Percentiles rank a stretch among this genome's conserved stretches.
Conservation (phyloP, 2,888 invertebrate species). For the Mesochorus sp. region DNA sequence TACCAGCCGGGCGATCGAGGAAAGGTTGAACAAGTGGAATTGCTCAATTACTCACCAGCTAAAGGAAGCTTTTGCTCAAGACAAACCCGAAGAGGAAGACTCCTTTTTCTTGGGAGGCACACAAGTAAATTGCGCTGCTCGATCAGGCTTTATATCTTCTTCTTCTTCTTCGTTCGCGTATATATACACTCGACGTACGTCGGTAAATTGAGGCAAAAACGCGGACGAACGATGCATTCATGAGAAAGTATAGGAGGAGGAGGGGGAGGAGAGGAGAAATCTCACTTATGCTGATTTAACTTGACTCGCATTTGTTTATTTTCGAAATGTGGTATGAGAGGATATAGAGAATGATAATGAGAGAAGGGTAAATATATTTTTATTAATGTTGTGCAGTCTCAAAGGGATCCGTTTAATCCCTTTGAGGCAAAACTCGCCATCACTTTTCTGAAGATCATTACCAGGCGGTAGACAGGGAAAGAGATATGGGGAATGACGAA, state of each 20-base stretch:
- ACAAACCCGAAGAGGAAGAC: constrained; percentile 5
- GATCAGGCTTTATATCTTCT: constrained; percentile 25
- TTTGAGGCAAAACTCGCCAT: constrained; percentile 36
- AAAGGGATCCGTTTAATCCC: neutral
- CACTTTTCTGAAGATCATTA: constrained; percentile 36
- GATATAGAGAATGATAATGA: too few relatives aligned
- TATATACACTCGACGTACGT: constrained; percentile 45
- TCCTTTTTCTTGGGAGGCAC: constrained; percentile 20
- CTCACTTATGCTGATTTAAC: neutral
- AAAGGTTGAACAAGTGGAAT: constrained; percentile 66
- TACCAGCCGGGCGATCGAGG: constrained; percentile 33
- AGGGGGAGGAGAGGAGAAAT: too few relatives aligned
- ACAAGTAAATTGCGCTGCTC: constrained; percentile 47
- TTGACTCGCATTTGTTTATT: too few relatives aligned
- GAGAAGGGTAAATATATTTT: neutral
- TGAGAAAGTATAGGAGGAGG: too few relatives aligned
- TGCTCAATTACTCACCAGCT: constrained; percentile 70
- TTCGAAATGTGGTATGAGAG: too few relatives aligned
- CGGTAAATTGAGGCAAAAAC: constrained; percentile 71
- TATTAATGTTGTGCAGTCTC: neutral
- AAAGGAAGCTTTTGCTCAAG: constrained; percentile 6
- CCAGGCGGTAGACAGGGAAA: neutral
- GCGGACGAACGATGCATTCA: constrained; percentile 38
- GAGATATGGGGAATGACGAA: constrained; percentile 53
- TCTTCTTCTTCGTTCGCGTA: neutral